Evolutionary conservation across 2,888 invertebrate genomes (phyloP), one percentile per base, ranked within the genome.

Genomic region (Cetonia aurata): DNA sequence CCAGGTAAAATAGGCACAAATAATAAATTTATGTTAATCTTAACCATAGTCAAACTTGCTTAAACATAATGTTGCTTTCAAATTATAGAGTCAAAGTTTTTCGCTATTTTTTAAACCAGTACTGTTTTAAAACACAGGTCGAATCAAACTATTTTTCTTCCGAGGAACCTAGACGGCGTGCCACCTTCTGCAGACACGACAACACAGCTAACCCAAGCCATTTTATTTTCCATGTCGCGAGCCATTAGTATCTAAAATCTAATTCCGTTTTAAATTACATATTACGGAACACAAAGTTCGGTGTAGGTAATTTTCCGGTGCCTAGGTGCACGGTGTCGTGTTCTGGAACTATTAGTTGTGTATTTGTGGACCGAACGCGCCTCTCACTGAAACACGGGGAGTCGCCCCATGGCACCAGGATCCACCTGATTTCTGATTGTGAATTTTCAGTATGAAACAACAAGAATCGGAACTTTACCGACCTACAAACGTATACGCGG

Each of bases 261-360:
- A 72, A 72, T 74, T 73, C 74, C 72, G 44, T 69, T 73, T 74
- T 66, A 73, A 75, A 75, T 75, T 75, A 72, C 70, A 76, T 74
- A 78, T 77, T 78, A 80, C 78, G 77, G 76, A 81, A 80, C 79
- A 37, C 37, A 77, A 80, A 67, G 79, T 62, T 62, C 81, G 80
- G 80, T 74, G 79, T 74, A 62, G 48, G 79, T 81, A 82, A 82
- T 83, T 83, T 82, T 80, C 81, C 79, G 77, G 79, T 79, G 77
- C 75, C 78, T 73, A 72, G 74, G 71, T 70, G 74, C 76, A 62
- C 37, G 74, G 72, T 82, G 77, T 77, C 83, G 82, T 83, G 83
- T 75, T 77, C 76, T 74, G 77, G 69, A 77, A 73, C 79, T 80
- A 81, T 83, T 81, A 82, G 78, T 76, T 76, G 74, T 37, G 37